Evolutionary conservation across 2,797 vertebrate species (phyloP).

Genomic region (Steatocranus sp.): DNA sequence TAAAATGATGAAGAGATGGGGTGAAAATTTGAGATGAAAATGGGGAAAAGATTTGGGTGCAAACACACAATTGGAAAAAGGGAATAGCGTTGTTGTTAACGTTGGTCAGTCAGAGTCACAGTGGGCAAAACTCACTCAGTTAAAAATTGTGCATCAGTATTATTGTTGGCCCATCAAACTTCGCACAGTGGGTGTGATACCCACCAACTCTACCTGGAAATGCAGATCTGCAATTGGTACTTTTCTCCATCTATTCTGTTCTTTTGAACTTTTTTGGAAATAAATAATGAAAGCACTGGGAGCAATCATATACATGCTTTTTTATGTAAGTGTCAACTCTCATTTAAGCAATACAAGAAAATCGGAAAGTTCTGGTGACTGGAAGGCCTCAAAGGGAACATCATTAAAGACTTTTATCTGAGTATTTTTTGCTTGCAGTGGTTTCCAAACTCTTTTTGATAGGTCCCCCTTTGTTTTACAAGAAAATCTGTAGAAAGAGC

Average conservation of each 20-base stretch:
- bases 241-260: background rate
- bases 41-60: background rate
- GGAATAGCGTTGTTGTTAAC: background rate
- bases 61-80: background rate
- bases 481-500: background rate
- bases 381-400: background rate
- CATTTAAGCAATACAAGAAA: background rate
- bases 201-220: background rate
- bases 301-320: background rate
- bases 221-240: background rate
- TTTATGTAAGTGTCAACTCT: background rate
- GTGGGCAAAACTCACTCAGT: background rate
- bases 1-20: accelerated
- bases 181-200: background rate
- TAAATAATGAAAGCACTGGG: background rate
- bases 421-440: background rate
- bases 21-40: background rate
- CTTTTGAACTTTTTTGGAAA: background rate
- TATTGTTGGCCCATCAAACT: background rate
- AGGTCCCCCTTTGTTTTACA: background rate
- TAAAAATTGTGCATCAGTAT: background rate
- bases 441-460: background rate
- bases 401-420: background rate
- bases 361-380: background rate
- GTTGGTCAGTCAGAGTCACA: background rate